Conservation (phyloP, 2,797 vertebrate genomes). For the Mallotus villosus region DNA sequence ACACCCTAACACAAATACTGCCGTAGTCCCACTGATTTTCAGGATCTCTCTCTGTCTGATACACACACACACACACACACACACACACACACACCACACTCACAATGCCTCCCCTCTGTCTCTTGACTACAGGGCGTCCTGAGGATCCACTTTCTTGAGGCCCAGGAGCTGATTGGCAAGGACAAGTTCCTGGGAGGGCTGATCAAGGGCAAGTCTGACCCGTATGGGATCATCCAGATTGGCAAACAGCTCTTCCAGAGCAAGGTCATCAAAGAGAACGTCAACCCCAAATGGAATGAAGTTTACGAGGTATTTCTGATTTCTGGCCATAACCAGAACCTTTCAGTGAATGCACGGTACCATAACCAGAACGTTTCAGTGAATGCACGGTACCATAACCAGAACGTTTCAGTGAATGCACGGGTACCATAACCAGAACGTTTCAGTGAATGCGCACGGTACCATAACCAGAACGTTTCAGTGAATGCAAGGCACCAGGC, state of each 20-base stretch:
- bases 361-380: no score
- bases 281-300: slow-evolving; percentile 92
- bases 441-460: no score
- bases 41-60: slow-evolving; percentile 9
- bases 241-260: slow-evolving; percentile 87
- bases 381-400: no score
- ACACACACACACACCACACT: slow-evolving; percentile 7
- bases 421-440: no score
- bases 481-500: no score
- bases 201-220: slow-evolving; percentile 95
- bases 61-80: slow-evolving; percentile 12
- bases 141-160: slow-evolving; percentile 92
- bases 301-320: slow-evolving; percentile 86
- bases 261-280: slow-evolving; percentile 87
- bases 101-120: not conserved
- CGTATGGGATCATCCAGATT: slow-evolving; percentile 86
- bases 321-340: no score
- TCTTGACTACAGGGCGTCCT: slow-evolving; percentile 79
- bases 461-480: no score
- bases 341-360: no score
- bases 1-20: not conserved
- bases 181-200: slow-evolving; percentile 89
- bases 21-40: not conserved
- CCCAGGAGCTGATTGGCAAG: slow-evolving; percentile 88
- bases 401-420: no score